Evolutionary conservation across 1,140 invertebrate species (phyloP).

Genomic region (Halotydeus destructor): DNA sequence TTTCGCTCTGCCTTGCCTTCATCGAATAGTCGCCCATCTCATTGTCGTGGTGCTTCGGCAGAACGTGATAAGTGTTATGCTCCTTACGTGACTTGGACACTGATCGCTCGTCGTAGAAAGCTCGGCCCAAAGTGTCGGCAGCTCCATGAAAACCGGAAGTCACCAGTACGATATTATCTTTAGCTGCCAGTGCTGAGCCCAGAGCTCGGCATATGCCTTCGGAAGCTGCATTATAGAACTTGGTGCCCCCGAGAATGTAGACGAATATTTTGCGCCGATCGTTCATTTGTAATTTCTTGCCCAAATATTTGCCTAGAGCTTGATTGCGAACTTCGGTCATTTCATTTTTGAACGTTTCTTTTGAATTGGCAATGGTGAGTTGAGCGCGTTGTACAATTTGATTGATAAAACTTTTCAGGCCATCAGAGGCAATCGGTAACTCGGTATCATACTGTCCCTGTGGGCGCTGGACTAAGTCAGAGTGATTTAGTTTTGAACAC

Average conservation of each 20-base stretch:
- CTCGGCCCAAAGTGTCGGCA: constrained; percentile 20
- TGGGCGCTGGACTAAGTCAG: no score
- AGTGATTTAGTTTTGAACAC: no score
- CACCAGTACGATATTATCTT: constrained; percentile 21
- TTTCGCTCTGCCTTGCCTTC: constrained; percentile 21
- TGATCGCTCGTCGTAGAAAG: no score
- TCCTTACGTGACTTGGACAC: neutral
- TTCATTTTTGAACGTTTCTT: constrained; percentile 18
- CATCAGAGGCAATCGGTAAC: constrained; percentile 15
- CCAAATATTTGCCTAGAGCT: constrained; percentile 18
- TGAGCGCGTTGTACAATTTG: constrained; percentile 20
- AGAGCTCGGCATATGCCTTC: constrained; percentile 21
- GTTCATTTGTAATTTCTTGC: constrained; percentile 14
- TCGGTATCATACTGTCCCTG: constrained; percentile 12
- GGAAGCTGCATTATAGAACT: constrained; percentile 11
- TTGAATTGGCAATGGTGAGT: no score
- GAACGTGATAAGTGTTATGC: neutral
- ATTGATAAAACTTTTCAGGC: constrained; percentile 18
- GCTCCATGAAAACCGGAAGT: constrained; percentile 25
- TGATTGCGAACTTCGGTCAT: constrained; percentile 21
- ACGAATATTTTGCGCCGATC: constrained; percentile 22
- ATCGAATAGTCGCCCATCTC: no score
- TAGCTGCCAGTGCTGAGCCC: constrained; percentile 21
- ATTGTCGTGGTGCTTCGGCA: no score
- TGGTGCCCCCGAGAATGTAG: constrained; percentile 22